phyloP scores from a whole-genome alignment of 2,113 vertebrate genomes.

The Oxyura jamaicensis region DNA sequence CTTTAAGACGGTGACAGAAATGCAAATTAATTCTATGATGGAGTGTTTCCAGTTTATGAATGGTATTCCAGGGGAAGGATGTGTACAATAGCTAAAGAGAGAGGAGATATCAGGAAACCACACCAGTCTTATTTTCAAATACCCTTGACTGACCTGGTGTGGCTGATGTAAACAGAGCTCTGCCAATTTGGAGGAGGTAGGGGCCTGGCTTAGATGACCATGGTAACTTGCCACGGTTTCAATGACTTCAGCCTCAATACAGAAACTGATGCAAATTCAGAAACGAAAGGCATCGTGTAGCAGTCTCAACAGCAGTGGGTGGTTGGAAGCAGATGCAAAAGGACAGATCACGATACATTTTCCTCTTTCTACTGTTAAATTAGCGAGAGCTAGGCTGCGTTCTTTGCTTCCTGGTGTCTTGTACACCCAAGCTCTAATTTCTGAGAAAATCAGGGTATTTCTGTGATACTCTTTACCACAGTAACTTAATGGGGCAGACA shows the following conservation, averaged over 20 bases:
- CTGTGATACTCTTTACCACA: not conserved
- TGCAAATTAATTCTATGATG: not conserved
- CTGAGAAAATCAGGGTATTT: not conserved
- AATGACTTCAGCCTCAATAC: not conserved
- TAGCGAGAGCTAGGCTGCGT: not conserved
- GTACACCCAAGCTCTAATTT: not conserved
- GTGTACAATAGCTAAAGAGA: not conserved
- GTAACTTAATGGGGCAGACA: not conserved
- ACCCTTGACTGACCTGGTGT: not conserved
- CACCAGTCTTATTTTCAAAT: rapidly evolving
- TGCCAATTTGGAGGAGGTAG: not conserved
- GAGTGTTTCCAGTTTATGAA: not conserved
- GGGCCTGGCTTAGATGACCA: not conserved
- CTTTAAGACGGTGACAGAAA: not conserved
- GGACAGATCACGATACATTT: not conserved
- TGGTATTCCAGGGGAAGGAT: not conserved
- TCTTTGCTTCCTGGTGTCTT: not conserved
- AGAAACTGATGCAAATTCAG: not conserved
- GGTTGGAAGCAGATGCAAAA: not conserved
- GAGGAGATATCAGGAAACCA: not conserved
- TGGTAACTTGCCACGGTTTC: not conserved
- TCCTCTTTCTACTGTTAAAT: not conserved
- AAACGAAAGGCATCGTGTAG: not conserved
- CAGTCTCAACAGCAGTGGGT: not conserved
- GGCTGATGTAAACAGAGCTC: not conserved